Evolutionary conservation across 1,140 invertebrate genomes (phyloP).

Genomic region (Dinothrombium tinctorium): DNA sequence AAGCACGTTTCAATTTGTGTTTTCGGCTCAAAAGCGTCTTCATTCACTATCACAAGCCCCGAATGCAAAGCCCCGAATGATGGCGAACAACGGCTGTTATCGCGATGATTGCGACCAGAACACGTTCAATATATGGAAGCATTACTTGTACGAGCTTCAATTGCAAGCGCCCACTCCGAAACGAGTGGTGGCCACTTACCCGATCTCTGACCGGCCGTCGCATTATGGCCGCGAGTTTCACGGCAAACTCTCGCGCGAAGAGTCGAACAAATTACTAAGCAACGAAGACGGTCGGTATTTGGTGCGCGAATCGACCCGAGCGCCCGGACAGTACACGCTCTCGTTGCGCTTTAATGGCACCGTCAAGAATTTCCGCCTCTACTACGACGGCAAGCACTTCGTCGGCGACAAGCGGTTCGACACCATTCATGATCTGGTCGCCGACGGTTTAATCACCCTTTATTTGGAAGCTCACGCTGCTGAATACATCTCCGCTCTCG

Average conservation of each 20-base stretch:
- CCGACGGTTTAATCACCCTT: constrained; percentile 68
- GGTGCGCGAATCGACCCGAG: constrained; percentile 44
- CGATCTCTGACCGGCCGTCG: constrained; percentile 27
- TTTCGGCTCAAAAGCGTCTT: too few species aligned
- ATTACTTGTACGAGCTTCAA: constrained; percentile 45
- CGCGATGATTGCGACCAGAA: too few species aligned
- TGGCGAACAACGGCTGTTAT: too few species aligned
- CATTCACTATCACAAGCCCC: too few species aligned
- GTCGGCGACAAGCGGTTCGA: constrained; percentile 55
- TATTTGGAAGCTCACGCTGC: constrained; percentile 57
- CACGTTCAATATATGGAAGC: constrained; percentile 14
- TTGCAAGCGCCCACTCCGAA: constrained; percentile 53
- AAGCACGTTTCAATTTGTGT: too few species aligned
- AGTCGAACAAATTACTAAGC: constrained; percentile 38
- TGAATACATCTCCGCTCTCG: constrained; percentile 44
- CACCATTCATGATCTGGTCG: constrained; percentile 49
- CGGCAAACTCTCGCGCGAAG: constrained; percentile 35
- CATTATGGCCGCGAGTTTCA: constrained; percentile 39
- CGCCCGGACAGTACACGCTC: constrained; percentile 45
- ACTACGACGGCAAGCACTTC: constrained; percentile 47
- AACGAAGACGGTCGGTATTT: constrained; percentile 51
- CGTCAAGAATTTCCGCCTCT: constrained; percentile 58
- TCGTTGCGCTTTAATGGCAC: constrained; percentile 33
- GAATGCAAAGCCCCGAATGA: too few species aligned
- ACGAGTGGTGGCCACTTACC: constrained; percentile 31